Evolutionary conservation across 92 coral and sea anemone genomes (phyloP).

Genomic region (Ricordea florida): DNA sequence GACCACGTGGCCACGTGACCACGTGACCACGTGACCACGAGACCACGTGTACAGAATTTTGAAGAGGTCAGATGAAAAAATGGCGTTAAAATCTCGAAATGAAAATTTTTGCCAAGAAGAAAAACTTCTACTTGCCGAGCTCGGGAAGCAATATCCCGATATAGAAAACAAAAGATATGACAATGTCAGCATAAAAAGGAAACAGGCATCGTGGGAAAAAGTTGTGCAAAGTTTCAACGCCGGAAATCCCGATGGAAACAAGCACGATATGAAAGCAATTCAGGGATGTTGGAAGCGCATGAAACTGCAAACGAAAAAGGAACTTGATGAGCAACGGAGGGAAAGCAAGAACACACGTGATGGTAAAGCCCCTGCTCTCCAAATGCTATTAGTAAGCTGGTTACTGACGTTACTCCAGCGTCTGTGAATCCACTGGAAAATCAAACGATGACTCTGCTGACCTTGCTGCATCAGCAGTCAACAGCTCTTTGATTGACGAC

Average conservation of each 20-base stretch:
- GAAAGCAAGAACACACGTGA: not conserved
- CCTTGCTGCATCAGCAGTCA: not conserved
- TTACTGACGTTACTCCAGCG: not conserved
- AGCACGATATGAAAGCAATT: slow-evolving; percentile 2
- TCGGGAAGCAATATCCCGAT: not conserved
- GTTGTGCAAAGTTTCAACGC: not conserved
- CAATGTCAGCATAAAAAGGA: slow-evolving; percentile 1
- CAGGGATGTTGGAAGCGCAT: slow-evolving; percentile 9
- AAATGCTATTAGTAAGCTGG: slow-evolving; percentile 9
- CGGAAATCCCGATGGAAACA: not conserved
- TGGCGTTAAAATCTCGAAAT: slow-evolving; percentile 3
- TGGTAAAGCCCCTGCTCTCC: slow-evolving; percentile 9
- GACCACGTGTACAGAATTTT: not conserved
- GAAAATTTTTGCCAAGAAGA: slow-evolving; percentile 17
- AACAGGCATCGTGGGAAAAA: not conserved
- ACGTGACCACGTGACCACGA: not conserved
- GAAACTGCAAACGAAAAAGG: not conserved
- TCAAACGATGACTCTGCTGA: not conserved
- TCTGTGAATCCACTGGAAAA: not conserved
- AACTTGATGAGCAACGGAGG: slow-evolving; percentile 1
- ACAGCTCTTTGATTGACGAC: not conserved
- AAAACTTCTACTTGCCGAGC: slow-evolving; percentile 1
- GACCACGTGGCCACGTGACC: too few relatives aligned
- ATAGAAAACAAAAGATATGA: not conserved
- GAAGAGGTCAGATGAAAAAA: not conserved